phyloP scores from a whole-genome alignment of 2,797 vertebrate genomes.

The Gouania willdenowi region DNA sequence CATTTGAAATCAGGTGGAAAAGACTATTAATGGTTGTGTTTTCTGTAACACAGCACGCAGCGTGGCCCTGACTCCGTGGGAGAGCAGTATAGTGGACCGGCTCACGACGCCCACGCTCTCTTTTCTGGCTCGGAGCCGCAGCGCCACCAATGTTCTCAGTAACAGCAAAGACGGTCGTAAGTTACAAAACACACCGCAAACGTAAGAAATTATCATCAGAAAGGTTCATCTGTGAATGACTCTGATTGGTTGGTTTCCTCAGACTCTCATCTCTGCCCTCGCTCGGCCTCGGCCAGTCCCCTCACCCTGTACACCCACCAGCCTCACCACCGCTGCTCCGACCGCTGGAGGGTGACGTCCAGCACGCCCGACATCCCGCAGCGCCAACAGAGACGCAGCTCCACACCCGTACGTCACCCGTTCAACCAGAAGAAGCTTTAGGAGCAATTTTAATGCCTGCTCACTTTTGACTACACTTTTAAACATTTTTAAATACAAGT shows the following conservation, averaged over 20 bases:
- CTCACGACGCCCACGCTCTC: conserved; percentile 96
- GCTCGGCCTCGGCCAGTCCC: conserved; percentile 91
- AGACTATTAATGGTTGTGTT: too few relatives aligned
- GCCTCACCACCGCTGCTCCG: conserved; percentile 84
- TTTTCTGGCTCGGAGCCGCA: conserved; percentile 92
- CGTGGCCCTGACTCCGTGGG: conserved; percentile 92
- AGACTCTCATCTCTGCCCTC: conserved; percentile 87
- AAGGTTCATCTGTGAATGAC: too few relatives aligned
- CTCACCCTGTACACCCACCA: conserved; percentile 84
- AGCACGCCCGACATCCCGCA: conserved; percentile 84
- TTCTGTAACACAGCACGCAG: conserved; percentile 96
- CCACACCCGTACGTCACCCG: conserved; percentile 83
- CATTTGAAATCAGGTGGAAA: too few relatives aligned
- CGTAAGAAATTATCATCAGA: too few relatives aligned
- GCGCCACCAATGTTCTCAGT: conserved; percentile 86
- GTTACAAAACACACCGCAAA: too few relatives aligned
- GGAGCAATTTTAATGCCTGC: too few relatives aligned
- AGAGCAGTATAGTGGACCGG: conserved; percentile 95
- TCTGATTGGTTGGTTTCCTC: too few relatives aligned
- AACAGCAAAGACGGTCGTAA: conserved; percentile 88
- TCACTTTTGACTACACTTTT: too few relatives aligned
- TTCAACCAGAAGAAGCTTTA: too few relatives aligned
- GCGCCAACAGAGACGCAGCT: conserved; percentile 76
- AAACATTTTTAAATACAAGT: too few relatives aligned
- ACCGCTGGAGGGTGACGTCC: conserved; percentile 81